Evolutionary conservation across 2,888 invertebrate genomes (phyloP).

Genomic region (Nemoura dubitans): DNA sequence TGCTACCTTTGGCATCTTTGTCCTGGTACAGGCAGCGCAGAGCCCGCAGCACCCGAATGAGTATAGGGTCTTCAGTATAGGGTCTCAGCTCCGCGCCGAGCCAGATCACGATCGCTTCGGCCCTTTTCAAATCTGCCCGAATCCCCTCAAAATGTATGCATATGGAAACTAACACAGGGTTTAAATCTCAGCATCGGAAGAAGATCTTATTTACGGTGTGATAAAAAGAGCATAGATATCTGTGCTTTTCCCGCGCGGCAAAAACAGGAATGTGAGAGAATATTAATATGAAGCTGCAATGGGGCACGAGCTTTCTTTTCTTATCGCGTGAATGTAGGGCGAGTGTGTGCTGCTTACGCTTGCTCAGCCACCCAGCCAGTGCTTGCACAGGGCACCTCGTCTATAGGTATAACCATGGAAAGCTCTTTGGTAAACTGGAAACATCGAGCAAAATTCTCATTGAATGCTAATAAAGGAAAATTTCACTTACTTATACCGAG

Average conservation of each 20-base stretch:
- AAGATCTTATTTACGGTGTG: neutral
- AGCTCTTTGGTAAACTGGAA: neutral
- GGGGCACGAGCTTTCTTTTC: no score
- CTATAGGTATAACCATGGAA: neutral
- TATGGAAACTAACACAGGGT: neutral
- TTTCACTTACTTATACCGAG: neutral
- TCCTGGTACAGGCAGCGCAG: neutral
- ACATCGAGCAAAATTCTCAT: conserved; percentile 10
- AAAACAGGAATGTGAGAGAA: neutral
- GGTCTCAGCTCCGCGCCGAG: neutral
- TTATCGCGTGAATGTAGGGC: no score
- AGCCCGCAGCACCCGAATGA: neutral
- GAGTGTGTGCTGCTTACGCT: no score
- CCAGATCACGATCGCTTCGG: neutral
- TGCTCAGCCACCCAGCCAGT: no score
- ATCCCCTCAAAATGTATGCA: neutral
- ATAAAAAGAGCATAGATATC: neutral
- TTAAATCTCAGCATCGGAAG: neutral
- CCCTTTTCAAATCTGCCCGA: neutral
- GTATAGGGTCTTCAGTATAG: neutral
- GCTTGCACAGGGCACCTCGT: neutral
- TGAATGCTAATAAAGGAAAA: conserved; percentile 10
- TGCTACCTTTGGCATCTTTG: neutral
- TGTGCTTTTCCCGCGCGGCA: neutral
- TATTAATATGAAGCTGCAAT: neutral